Conservation (phyloP, 1,140 invertebrate genomes). For the Paraescarpia echinospica region DNA sequence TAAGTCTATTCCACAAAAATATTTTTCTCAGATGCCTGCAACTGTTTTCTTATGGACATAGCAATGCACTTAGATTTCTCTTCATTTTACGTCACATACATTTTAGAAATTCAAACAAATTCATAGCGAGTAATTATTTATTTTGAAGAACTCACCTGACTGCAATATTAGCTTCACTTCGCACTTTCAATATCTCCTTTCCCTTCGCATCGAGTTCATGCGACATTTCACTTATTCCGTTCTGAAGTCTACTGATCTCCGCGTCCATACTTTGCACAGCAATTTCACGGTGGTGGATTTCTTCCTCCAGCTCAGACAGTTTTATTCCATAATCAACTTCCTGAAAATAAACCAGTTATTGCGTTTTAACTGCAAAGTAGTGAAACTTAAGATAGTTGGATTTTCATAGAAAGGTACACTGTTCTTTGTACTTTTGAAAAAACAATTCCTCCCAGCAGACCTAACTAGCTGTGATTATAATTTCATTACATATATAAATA, state of each 20-base stretch:
- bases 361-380: background rate
- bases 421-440: too few species aligned
- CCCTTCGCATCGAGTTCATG: constrained; percentile 48
- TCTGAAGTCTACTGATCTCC: constrained; percentile 43
- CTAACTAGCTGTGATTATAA: too few species aligned
- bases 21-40: too few species aligned
- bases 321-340: constrained; percentile 50
- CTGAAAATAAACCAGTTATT: constrained; percentile 32
- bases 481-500: too few species aligned
- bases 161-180: constrained; percentile 47
- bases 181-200: constrained; percentile 46
- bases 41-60: too few species aligned
- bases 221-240: constrained; percentile 44
- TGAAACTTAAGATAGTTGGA: background rate
- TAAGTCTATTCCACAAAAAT: too few species aligned
- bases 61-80: too few species aligned
- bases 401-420: too few species aligned
- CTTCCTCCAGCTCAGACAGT: constrained; percentile 49
- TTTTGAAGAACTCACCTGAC: constrained; percentile 39
- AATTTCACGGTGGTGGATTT: constrained; percentile 48
- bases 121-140: constrained; percentile 14
- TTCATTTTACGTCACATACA: too few species aligned
- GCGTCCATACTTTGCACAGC: constrained; percentile 49
- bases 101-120: too few species aligned
- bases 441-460: too few species aligned